These are phyloP conservation scores for Ploceus nigricollis DNA, from an alignment of 2,113 vertebrate species.

Conservation along the genomic window DNA sequence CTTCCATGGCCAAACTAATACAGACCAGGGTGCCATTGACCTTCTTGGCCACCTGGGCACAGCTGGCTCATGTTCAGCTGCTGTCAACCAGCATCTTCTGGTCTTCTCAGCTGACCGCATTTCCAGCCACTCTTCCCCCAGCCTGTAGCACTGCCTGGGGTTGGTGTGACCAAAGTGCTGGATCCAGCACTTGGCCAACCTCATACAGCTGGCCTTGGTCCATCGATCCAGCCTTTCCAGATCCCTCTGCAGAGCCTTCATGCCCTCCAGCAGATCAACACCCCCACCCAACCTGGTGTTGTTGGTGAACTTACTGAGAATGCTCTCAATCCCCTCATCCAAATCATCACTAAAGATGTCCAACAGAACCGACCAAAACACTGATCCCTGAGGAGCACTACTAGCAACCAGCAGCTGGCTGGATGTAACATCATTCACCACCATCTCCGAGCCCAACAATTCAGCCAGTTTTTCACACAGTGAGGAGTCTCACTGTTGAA, in stretches of 20 bases:
- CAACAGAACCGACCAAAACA: neutral
- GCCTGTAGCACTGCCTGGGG: neutral
- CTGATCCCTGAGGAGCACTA: neutral
- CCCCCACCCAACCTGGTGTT: neutral
- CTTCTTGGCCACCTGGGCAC: neutral
- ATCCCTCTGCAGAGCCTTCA: neutral
- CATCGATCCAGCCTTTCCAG: accelerated
- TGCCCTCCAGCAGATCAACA: neutral
- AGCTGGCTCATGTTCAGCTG: neutral
- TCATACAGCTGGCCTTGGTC: neutral
- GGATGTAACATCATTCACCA: neutral
- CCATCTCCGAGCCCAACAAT: neutral
- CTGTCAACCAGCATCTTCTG: neutral
- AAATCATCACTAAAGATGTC: neutral
- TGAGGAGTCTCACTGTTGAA: neutral
- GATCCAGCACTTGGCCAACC: neutral
- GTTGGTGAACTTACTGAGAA: neutral
- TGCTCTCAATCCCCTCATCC: neutral
- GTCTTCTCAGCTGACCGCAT: neutral
- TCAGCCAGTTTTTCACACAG: neutral
- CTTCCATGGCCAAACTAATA: neutral
- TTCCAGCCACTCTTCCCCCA: neutral
- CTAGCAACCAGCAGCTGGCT: neutral
- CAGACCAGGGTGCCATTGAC: neutral
- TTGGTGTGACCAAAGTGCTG: neutral